phyloP scores from a whole-genome alignment of 2,888 invertebrate species.

The Cecidostiba fungosa region DNA sequence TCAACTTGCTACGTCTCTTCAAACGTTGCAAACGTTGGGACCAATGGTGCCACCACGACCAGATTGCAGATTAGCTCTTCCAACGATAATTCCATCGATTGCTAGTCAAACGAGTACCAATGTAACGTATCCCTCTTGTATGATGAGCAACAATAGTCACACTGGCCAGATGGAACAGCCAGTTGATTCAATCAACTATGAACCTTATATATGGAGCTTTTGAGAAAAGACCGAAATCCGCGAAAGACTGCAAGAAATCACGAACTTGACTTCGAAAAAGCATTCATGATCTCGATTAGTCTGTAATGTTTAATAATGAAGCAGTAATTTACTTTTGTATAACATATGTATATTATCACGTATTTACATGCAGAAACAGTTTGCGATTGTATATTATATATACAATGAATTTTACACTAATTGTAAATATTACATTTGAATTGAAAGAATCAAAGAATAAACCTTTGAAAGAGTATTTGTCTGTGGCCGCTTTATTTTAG shows the following conservation, averaged over 20 bases:
- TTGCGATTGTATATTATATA: background rate
- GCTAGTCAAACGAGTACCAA: slow-evolving; percentile 68
- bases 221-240: slow-evolving; percentile 63
- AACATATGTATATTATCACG: slow-evolving; percentile 5
- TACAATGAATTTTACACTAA: background rate
- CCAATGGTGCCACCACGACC: slow-evolving; percentile 75
- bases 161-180: slow-evolving; percentile 76
- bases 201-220: slow-evolving; percentile 79
- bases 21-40: slow-evolving; percentile 68
- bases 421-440: slow-evolving; percentile 8
- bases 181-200: slow-evolving; percentile 76
- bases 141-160: slow-evolving; percentile 73
- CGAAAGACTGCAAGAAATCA: slow-evolving; percentile 1
- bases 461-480: background rate
- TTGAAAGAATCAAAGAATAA: slow-evolving; percentile 22
- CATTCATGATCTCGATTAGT: slow-evolving; percentile 3
- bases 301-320: slow-evolving; percentile 3
- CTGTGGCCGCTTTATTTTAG: background rate
- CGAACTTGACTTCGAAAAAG: background rate
- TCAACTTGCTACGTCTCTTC: slow-evolving; percentile 55
- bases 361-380: background rate
- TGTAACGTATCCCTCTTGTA: slow-evolving; percentile 76
- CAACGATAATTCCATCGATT: slow-evolving; percentile 68
- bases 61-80: slow-evolving; percentile 73
- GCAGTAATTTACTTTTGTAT: slow-evolving; percentile 1